phyloP scores from a whole-genome alignment of 2,113 vertebrate species.

The Vulpes vulpes region DNA sequence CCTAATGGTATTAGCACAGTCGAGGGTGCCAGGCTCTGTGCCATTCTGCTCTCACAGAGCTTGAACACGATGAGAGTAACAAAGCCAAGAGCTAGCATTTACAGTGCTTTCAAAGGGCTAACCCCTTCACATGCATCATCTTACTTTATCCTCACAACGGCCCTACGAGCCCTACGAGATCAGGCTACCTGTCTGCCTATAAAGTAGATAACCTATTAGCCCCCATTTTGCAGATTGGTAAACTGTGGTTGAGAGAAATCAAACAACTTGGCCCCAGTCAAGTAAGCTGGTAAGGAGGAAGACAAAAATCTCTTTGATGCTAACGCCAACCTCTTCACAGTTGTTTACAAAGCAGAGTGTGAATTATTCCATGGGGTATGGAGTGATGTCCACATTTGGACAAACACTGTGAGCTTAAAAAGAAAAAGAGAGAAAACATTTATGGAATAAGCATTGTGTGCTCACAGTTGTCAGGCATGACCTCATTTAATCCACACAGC shows the following conservation, averaged over 20 bases:
- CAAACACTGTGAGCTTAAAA: neutral
- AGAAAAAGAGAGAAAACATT: neutral
- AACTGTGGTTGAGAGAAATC: neutral
- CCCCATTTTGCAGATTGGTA: neutral
- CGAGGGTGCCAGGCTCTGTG: accelerated
- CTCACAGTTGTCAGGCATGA: neutral
- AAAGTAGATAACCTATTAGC: neutral
- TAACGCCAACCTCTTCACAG: neutral
- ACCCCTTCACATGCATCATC: neutral
- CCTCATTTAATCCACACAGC: neutral
- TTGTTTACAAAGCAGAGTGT: neutral
- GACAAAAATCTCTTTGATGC: neutral
- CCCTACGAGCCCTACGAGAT: accelerated
- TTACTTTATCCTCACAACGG: neutral
- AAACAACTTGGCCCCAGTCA: neutral
- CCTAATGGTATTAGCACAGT: neutral
- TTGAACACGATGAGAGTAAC: neutral
- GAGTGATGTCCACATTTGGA: neutral
- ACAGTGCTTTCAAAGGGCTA: neutral
- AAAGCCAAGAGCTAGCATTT: neutral
- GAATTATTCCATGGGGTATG: neutral
- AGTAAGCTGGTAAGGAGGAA: neutral
- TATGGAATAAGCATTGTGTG: neutral
- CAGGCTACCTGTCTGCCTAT: neutral
- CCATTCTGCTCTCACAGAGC: neutral